These are phyloP conservation scores for Holotrichia oblita DNA, from an alignment of 1,140 invertebrate genomes.

Conservation along the genomic window DNA sequence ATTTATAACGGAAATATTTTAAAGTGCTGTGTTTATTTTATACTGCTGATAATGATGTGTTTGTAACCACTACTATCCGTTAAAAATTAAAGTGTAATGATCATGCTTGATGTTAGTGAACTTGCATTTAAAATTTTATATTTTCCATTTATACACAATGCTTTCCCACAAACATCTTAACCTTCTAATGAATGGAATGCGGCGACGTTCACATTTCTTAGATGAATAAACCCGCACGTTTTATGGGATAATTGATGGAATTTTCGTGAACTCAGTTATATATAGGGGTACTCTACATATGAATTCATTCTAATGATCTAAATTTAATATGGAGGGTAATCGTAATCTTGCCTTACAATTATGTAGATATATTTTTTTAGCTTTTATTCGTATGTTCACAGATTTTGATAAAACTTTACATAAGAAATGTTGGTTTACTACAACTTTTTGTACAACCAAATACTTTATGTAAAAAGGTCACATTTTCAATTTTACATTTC, in stretches of 20 bases:
- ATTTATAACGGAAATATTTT: too few relatives aligned
- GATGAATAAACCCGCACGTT: slow-evolving; percentile 21
- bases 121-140: background rate
- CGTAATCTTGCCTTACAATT: too few relatives aligned
- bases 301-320: background rate
- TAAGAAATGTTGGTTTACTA: too few relatives aligned
- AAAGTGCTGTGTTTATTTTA: too few relatives aligned
- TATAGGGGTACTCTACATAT: slow-evolving; percentile 1
- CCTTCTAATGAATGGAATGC: background rate
- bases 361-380: too few relatives aligned
- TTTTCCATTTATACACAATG: background rate
- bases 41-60: too few relatives aligned
- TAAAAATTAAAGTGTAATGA: background rate
- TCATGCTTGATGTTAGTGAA: background rate
- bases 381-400: too few relatives aligned
- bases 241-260: background rate
- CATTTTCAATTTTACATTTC: too few relatives aligned
- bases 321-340: background rate
- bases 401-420: too few relatives aligned
- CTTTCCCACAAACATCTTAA: background rate
- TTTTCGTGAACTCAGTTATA: background rate
- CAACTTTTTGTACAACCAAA: too few relatives aligned
- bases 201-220: background rate
- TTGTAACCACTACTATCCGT: too few relatives aligned
- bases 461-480: too few relatives aligned